phyloP scores from a whole-genome alignment of 2,888 invertebrate species.

The Drosophila robusta region DNA sequence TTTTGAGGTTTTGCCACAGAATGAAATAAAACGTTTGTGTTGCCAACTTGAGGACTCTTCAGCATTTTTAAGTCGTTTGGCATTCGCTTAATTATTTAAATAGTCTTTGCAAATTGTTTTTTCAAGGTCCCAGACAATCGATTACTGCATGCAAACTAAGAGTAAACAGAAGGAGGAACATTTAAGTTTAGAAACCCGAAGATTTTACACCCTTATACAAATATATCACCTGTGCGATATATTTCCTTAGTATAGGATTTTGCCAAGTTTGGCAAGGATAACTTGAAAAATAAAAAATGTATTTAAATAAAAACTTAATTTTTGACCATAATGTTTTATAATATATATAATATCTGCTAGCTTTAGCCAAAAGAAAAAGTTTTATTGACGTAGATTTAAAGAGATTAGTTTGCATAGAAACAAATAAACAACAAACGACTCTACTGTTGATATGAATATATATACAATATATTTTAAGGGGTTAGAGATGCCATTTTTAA shows the following conservation, averaged over 20 bases:
- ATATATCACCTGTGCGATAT: neutral
- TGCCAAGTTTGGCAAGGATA: no score
- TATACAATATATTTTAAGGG: no score
- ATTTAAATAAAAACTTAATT: no score
- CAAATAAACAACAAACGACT: no score
- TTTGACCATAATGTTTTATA: no score
- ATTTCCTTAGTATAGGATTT: neutral
- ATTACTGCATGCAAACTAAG: slow-evolving; percentile 24
- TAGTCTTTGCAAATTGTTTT: slow-evolving; percentile 38
- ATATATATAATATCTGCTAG: no score
- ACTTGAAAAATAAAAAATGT: no score
- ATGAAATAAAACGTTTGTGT: slow-evolving; percentile 28
- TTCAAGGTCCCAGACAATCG: slow-evolving; percentile 47
- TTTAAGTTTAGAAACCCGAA: neutral
- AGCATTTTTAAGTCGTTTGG: slow-evolving; percentile 20
- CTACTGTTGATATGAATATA: no score
- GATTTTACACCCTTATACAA: neutral
- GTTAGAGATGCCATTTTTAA: no score
- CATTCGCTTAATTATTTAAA: slow-evolving; percentile 52
- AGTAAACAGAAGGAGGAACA: neutral
- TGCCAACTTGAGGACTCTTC: slow-evolving; percentile 17
- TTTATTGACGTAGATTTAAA: no score
- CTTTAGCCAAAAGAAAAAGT: no score
- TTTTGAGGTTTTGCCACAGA: slow-evolving; percentile 40
- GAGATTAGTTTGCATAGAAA: no score